Evolutionary conservation across 2,888 invertebrate species (phyloP).

Genomic region (Plebejus anna): DNA sequence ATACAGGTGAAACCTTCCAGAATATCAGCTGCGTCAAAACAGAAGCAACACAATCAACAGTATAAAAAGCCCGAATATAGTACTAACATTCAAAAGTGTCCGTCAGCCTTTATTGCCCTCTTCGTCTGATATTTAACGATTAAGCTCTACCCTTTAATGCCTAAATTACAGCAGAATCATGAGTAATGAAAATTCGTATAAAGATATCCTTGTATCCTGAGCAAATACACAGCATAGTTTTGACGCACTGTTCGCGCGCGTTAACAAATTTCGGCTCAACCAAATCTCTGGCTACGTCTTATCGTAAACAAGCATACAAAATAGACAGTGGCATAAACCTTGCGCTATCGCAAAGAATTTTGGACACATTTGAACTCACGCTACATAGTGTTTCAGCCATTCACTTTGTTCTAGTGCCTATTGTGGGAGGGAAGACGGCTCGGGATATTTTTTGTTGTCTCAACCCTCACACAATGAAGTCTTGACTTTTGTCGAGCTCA

Average conservation of each 20-base stretch:
- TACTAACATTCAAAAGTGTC: too few species aligned
- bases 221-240: too few species aligned
- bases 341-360: conserved; percentile 16
- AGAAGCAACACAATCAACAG: neutral
- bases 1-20: neutral
- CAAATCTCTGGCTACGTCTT: neutral
- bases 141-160: too few species aligned
- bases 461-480: conserved; percentile 28
- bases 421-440: conserved; percentile 27
- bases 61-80: too few species aligned
- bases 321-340: neutral
- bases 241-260: too few species aligned
- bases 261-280: neutral
- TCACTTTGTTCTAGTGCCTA: conserved; percentile 28
- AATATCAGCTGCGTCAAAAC: neutral
- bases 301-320: neutral
- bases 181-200: too few species aligned
- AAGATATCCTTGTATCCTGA: too few species aligned
- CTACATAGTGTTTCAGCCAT: conserved; percentile 24
- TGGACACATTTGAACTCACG: conserved; percentile 26
- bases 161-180: too few species aligned
- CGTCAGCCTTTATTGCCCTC: too few species aligned
- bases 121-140: too few species aligned
- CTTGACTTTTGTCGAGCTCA: conserved; percentile 30
- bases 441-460: conserved; percentile 30